Percentiles rank a stretch among this genome's conserved stretches.
These are phyloP conservation scores for Poecilia velifera DNA, from an alignment of 2,797 vertebrate species.

Conservation along the genomic window DNA sequence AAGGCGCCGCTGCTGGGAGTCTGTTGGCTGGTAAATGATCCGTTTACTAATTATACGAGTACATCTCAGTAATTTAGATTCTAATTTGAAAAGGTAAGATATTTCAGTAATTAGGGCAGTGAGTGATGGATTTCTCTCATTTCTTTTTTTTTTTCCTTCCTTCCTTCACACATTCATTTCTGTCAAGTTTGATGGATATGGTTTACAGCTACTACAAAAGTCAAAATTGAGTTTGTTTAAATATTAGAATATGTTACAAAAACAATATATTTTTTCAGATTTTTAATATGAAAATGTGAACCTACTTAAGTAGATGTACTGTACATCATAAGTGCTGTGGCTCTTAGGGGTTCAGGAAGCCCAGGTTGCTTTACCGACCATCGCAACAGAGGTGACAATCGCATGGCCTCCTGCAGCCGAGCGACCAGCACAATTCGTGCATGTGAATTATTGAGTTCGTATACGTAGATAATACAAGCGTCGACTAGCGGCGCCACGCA, in stretches of 20 bases:
- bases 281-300: not conserved
- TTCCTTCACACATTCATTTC: not conserved
- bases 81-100: not conserved
- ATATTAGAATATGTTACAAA: not conserved
- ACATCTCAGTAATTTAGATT: not conserved
- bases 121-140: not conserved
- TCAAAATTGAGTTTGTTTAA: not conserved
- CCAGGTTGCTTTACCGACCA: not conserved
- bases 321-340: not conserved
- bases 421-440: too few species aligned
- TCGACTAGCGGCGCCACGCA: not conserved
- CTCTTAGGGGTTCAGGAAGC: not conserved
- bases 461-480: not conserved
- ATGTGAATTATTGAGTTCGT: too few species aligned
- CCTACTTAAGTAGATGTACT: too few species aligned
- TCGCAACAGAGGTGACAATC: not conserved
- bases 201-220: not conserved
- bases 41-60: conserved; percentile 9
- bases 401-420: not conserved
- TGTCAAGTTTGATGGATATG: not conserved
- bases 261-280: not conserved
- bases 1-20: conserved; percentile 93
- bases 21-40: conserved; percentile 87
- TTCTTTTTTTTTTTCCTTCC: not conserved
- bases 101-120: not conserved